Percentiles rank a stretch among this genome's conserved stretches.
Conservation (phyloP, 2,113 vertebrate species). For the Phasianus colchicus region DNA sequence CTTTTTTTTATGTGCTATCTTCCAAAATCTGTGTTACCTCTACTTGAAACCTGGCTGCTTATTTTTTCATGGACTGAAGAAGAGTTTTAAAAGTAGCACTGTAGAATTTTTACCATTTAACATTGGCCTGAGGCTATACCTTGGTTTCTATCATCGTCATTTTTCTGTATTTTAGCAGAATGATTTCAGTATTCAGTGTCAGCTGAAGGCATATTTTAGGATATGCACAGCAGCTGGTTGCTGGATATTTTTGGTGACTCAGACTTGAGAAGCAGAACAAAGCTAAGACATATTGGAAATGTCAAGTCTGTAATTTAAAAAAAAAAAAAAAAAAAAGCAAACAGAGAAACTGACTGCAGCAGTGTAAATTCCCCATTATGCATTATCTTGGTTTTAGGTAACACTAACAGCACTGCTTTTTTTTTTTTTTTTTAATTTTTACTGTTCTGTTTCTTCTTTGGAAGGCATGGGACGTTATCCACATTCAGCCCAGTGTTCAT, state of each 20-base stretch:
- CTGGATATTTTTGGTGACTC: slow-evolving; percentile 72
- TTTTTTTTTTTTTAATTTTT: not conserved
- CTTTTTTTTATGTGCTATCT: slow-evolving; percentile 55
- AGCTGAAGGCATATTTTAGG: slow-evolving; percentile 69
- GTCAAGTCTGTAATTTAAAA: slow-evolving; percentile 58
- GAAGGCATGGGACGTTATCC: not conserved
- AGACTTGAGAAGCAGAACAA: slow-evolving; percentile 60
- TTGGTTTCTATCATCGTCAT: slow-evolving; percentile 53
- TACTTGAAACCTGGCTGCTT: slow-evolving; percentile 71
- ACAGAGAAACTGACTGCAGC: slow-evolving; percentile 35
- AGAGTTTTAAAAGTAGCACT: slow-evolving; percentile 50
- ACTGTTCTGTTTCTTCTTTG: not conserved
- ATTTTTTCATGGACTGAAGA: slow-evolving; percentile 46
- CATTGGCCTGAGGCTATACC: slow-evolving; percentile 40
- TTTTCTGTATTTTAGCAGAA: slow-evolving; percentile 76
- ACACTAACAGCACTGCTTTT: slow-evolving; percentile 31
- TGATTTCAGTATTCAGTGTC: slow-evolving; percentile 67
- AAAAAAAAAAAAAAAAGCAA: not conserved
- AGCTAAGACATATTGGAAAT: slow-evolving; percentile 65
- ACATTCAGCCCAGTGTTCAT: not conserved
- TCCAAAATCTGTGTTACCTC: slow-evolving; percentile 73
- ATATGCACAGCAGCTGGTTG: slow-evolving; percentile 65
- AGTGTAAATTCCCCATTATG: not conserved
- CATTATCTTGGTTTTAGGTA: slow-evolving; percentile 13
- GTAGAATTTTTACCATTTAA: slow-evolving; percentile 30